Evolutionary conservation across 1,140 invertebrate species (phyloP), one percentile per base, ranked within the genome.

Genomic region (Hyles vespertilio): DNA sequence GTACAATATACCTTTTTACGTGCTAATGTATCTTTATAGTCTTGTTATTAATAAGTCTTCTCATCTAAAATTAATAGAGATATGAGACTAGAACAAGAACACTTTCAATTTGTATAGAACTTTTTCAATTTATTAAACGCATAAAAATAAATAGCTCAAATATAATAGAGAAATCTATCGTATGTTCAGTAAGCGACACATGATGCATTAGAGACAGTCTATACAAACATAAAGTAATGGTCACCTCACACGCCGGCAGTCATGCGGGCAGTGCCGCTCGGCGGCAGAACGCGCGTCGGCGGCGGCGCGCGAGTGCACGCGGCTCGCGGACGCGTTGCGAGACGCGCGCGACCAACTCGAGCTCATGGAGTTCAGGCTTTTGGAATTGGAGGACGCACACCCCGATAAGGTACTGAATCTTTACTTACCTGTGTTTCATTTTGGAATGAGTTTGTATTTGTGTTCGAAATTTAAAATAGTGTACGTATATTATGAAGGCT

Each of bases 291-390:
- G 84, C 73, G 81, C 81, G 69, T 73, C 75, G 58, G 67, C 66
- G 36, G 70, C 85, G 62, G 77, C 87, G 87, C 75, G 90, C 80
- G 73, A 90, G 78, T 81, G 79, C 72, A 71, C 91, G 77, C 81
- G 89, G 58, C 86, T 92, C 3, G 81, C 90, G 69, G 86, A 88
- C 69, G 90, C 91, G 70, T 71, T 91, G 57, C 86, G 90, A 59
- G 91, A 92, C 77, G 80, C 90, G 51, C 85, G 90, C 69, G 91
- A 92, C 71, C 91, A 92, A 59, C 89, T 91, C 61, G 91, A 92
- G 73, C 84, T 92, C 56, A 89, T 91, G 72, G 91, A 92, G 80
- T 92, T 92, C 84, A 74, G 91, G n/a, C 81, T 91, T 36, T 72
- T 92, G 51, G 91, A 92, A 72, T 74, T 92, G 9, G 91, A 91